Base-by-base conservation (phyloP, 2,888 invertebrate genomes). In the Incurvaria masculella region DNA sequence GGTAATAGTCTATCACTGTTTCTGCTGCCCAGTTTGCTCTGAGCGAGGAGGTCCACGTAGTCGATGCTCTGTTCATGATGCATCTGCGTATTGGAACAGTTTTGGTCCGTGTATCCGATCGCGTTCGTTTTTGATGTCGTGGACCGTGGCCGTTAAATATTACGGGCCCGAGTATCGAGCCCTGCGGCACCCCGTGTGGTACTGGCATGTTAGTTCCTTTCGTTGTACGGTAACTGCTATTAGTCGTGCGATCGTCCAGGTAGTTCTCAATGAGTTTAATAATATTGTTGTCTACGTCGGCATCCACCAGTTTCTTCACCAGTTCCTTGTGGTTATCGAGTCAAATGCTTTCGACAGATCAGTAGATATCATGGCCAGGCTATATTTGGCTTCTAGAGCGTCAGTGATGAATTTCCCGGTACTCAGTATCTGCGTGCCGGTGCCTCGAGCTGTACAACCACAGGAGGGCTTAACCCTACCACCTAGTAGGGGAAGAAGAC, bases 261-360 rank as follows among this genome's bases (percentile, higher is more conserved):
- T 44, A 26, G 21, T 27, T 44, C 16, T 44, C 44, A 11, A 44
- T 18, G 14, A 44, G 44, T 44, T 44, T 44, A 18, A 44, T 44
- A 5, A 44, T 44, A 18, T 27, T 44, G 21, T 21, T 26, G 8
- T 21, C 10, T n/a, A 26, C 33, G 11, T 33, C 19, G 4, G 44
- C 44, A 10, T 23, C 18, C 33, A 18, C 16, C 21, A 44, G 44
- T 33, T 44, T 44, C 11, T 45, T 45, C 14, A 33, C 14, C 2
- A 45, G 45, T 19, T 16, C 45, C 10, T 3, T 8, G 17, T 45
- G 45, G 45, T 45, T 21, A 45, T 38, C 14, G 45, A 38, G 21
- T 45, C 38, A 21, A 45, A 45, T 20, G 46, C 46, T 27, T 41
- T 45, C 4, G 19, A 20, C 17, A 38, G 45, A 20, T 45, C 33